Conservation (phyloP, 2,113 vertebrate species). For the Gallinago undulata region DNA sequence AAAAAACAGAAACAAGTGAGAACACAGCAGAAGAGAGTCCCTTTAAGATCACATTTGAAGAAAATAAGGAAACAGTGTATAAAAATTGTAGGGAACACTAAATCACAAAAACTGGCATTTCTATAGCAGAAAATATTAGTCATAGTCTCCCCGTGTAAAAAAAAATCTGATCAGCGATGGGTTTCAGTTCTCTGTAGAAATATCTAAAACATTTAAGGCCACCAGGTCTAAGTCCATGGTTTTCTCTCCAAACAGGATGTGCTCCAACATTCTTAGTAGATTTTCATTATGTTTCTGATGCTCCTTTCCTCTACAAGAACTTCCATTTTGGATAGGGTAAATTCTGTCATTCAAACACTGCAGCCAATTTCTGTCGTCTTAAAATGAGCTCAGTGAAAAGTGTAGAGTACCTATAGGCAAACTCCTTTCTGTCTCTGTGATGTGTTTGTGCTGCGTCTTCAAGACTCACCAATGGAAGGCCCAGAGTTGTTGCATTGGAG, state of each 20-base stretch:
- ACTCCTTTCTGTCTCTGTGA: neutral
- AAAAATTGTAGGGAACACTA: neutral
- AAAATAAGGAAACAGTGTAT: neutral
- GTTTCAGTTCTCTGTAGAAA: neutral
- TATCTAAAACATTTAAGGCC: neutral
- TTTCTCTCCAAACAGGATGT: neutral
- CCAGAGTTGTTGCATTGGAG: neutral
- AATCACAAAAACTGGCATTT: neutral
- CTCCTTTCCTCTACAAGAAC: neutral
- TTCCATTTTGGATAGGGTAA: neutral
- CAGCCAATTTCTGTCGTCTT: neutral
- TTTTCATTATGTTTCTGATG: neutral
- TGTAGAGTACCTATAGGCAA: neutral
- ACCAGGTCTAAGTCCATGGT: neutral
- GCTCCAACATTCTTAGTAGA: neutral
- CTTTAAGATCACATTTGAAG: neutral
- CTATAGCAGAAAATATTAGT: neutral
- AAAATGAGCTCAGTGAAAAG: neutral
- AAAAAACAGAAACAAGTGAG: neutral
- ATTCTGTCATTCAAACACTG: neutral
- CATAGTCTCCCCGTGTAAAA: neutral
- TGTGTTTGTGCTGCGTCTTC: neutral
- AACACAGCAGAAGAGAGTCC: neutral
- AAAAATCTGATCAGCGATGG: neutral
- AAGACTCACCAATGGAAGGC: neutral